Evolutionary conservation across 2,888 invertebrate species (phyloP).

Genomic region (Pemphredon lugubris): DNA sequence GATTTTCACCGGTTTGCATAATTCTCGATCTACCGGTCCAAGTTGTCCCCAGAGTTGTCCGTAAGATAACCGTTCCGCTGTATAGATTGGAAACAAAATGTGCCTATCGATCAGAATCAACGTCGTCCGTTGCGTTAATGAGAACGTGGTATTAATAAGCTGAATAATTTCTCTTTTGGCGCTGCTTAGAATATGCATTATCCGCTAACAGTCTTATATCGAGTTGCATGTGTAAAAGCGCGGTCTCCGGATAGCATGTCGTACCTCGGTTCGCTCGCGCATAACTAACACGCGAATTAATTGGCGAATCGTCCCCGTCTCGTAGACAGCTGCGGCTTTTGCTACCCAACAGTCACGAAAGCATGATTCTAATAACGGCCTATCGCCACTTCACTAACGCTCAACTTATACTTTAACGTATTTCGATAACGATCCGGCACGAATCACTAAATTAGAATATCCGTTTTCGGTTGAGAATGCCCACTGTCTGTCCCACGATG

Average conservation of each 20-base stretch:
- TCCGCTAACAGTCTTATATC: slow-evolving; percentile 17
- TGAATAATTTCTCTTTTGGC: slow-evolving; percentile 7
- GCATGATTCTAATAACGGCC: slow-evolving; percentile 31
- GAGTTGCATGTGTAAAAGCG: slow-evolving; percentile 44
- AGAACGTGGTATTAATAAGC: slow-evolving; percentile 30
- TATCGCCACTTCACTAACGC: slow-evolving; percentile 7
- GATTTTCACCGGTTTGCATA: too few relatives aligned
- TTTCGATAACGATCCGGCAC: background rate
- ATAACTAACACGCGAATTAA: slow-evolving; percentile 68
- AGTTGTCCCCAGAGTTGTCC: too few relatives aligned
- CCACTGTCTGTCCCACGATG: too few relatives aligned
- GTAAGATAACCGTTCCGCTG: too few relatives aligned
- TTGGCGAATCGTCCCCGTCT: slow-evolving; percentile 64
- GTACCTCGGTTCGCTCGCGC: slow-evolving; percentile 60
- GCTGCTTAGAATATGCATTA: slow-evolving; percentile 37
- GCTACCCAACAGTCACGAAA: slow-evolving; percentile 25
- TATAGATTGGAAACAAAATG: too few relatives aligned
- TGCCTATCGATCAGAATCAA: too few relatives aligned
- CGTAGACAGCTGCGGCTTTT: slow-evolving; percentile 44
- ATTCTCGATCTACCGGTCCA: too few relatives aligned
- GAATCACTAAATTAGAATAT: background rate
- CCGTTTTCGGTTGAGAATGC: too few relatives aligned
- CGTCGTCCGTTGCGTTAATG: slow-evolving; percentile 16
- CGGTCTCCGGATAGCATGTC: slow-evolving; percentile 57
- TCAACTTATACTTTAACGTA: slow-evolving; percentile 7